Base-by-base conservation (phyloP, 1,140 invertebrate genomes). In the Trichogramma pretiosum region DNA sequence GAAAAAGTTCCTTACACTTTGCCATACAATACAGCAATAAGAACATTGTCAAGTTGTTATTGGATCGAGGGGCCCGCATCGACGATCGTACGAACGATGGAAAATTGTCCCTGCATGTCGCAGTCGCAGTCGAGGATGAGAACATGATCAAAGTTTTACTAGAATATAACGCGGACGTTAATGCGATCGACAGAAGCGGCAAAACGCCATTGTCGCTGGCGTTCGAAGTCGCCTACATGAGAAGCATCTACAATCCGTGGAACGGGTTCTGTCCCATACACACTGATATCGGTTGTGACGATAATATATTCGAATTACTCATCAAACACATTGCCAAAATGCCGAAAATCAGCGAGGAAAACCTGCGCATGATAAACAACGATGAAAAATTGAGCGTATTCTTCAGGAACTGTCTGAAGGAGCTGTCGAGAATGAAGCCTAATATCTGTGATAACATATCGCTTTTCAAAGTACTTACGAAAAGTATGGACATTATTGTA, bases 221-320 rank as follows among this genome's bases (percentile, higher is more conserved):
- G 16, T 43, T 33, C 13, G 40, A 43, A 22, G 18, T 43, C 5
- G 40, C 28, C 1, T 19, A 43, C 18, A 43, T 43, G 41, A 44
- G 41, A 16, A 44, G 32, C 11, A 44, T 34, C 22, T 44, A 44
- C 19, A 44, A 44, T 9, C 32, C 41, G 2, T 44, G 41, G 41
- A 44, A 34, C n/a, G 41, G 41, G 3, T 44, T 44, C 11, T 34
- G 21, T 14, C 18, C 41, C 8, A 34, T 34, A 11, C 28, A 34
- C 26, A 19, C 18, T 3, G 16, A 33, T 10, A 22, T 7, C 9
- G 40, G 40, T 11, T 21, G 10, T 13, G 30, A 43, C n/a, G 30
- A 44, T 9, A 44, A 34, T n/a, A 34, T 44, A 5, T 44, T 44
- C 14, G 40, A 43, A 10, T 10, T 44, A 1, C 41, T 44, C 3